Percentiles rank a stretch among this genome's conserved stretches.
Conservation (phyloP, 2,797 vertebrate genomes). For the Cuculus canorus region DNA sequence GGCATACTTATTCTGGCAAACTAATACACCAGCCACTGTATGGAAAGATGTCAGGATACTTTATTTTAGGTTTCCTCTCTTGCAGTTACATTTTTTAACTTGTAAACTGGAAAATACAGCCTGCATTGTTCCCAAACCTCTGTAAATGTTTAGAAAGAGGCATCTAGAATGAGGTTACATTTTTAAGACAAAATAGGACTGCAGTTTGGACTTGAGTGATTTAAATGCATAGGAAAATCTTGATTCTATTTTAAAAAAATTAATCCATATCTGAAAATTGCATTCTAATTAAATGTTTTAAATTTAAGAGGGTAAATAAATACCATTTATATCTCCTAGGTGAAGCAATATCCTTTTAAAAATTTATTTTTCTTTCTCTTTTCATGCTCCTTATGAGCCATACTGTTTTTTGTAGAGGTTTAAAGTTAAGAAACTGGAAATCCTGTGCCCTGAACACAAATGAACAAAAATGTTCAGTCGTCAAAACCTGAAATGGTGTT, state of each 20-base stretch:
- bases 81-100: neutral
- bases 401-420: neutral
- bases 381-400: neutral
- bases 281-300: neutral
- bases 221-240: neutral
- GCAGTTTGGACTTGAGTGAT: neutral
- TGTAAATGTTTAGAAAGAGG: neutral
- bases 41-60: neutral
- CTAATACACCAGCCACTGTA: neutral
- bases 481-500: neutral
- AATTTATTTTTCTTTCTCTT: neutral
- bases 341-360: neutral
- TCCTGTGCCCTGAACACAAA: neutral
- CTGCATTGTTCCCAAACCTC: neutral
- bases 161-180: neutral
- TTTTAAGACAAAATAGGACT: neutral
- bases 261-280: neutral
- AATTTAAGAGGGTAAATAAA: neutral
- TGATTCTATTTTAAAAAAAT: neutral
- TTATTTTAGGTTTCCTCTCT: neutral
- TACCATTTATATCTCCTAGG: neutral
- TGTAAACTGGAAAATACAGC: constrained; percentile 22
- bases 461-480: neutral
- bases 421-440: neutral
- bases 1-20: neutral